Evolutionary conservation across 2,888 invertebrate genomes (phyloP).

Genomic region (Dexiosoma caninum): DNA sequence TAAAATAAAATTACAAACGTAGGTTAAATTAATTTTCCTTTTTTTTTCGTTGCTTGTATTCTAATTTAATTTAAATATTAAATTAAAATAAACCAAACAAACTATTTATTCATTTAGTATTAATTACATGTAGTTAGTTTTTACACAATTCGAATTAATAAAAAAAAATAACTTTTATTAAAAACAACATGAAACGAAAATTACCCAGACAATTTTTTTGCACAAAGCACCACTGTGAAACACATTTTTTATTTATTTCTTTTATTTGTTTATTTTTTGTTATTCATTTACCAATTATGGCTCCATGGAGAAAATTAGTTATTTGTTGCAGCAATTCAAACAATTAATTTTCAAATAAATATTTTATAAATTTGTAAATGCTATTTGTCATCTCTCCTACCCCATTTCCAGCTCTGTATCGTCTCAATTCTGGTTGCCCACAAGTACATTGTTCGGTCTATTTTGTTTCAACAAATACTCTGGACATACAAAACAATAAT

Average conservation of each 20-base stretch:
- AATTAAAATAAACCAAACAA: not conserved
- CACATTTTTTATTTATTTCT: not conserved
- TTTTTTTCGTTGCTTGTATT: constrained; percentile 11
- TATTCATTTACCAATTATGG: not conserved
- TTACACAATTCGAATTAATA: constrained; percentile 29
- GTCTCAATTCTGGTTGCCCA: not conserved
- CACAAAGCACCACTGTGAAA: not conserved
- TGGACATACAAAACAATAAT: constrained; percentile 18
- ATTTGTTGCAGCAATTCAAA: not conserved
- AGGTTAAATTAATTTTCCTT: constrained; percentile 54
- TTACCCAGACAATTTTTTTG: not conserved
- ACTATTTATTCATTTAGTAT: constrained; percentile 29
- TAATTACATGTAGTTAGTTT: constrained; percentile 44
- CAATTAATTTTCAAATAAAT: constrained; percentile 12
- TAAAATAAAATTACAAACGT: constrained; percentile 67
- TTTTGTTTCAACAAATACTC: constrained; percentile 3
- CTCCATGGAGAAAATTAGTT: not conserved
- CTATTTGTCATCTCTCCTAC: not conserved
- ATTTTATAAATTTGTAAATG: not conserved
- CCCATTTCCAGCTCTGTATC: no score
- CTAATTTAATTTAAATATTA: constrained; percentile 16
- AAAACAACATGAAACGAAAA: not conserved
- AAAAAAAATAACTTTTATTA: constrained; percentile 15
- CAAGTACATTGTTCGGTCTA: constrained; percentile 1
- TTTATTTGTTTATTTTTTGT: not conserved